Conservation (phyloP, 2,888 invertebrate genomes). For the Pristionchus fissidentatus region DNA sequence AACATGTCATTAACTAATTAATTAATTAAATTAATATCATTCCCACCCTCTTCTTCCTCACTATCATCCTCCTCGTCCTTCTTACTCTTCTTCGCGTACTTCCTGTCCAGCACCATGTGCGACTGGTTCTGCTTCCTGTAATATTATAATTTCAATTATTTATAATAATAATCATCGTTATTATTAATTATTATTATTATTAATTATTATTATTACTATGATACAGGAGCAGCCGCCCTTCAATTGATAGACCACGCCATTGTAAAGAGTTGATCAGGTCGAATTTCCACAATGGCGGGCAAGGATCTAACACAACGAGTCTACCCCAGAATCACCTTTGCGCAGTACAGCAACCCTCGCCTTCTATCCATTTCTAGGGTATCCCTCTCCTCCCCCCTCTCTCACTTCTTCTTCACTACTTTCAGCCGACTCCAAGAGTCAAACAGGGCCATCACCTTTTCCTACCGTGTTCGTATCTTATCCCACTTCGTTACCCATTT, state of each 20-base stretch:
- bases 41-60: constrained; percentile 7
- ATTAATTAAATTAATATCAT: not conserved
- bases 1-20: too few species aligned
- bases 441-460: too few species aligned
- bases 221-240: not conserved
- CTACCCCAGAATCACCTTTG: not conserved
- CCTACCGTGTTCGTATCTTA: not conserved
- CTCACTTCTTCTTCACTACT: not conserved
- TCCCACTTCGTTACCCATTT: not conserved
- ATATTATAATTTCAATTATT: too few species aligned
- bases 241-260: not conserved
- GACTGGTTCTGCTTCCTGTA: constrained; percentile 40
- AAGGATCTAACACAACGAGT: not conserved
- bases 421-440: not conserved
- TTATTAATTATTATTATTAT: too few species aligned
- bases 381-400: not conserved
- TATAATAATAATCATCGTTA: too few species aligned
- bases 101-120: constrained; percentile 39
- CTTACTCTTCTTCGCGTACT: constrained; percentile 28
- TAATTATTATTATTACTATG: too few species aligned
- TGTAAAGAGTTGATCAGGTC: not conserved
- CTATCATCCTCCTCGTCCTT: not conserved
- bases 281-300: not conserved
- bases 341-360: not conserved
- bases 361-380: not conserved